Conservation (phyloP, 2,888 invertebrate genomes). For the Meganola albula region DNA sequence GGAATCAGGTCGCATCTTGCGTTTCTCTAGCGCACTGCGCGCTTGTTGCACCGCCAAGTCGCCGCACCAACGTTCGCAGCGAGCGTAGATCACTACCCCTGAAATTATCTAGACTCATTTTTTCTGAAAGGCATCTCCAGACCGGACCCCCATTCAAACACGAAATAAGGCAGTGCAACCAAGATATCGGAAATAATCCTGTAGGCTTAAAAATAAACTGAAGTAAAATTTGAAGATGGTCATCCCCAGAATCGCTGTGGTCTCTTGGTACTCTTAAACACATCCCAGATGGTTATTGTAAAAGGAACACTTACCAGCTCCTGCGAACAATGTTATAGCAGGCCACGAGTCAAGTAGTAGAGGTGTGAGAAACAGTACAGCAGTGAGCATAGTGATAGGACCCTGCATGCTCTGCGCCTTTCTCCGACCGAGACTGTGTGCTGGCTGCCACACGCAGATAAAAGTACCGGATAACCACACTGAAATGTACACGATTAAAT, state of each 20-base stretch:
- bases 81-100: slow-evolving; percentile 72
- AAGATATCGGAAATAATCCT: no score
- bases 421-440: slow-evolving; percentile 56
- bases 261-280: no score
- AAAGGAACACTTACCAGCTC: slow-evolving; percentile 65
- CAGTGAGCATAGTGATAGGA: slow-evolving; percentile 62
- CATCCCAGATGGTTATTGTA: neutral
- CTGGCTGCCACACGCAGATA: slow-evolving; percentile 77
- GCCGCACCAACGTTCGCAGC: slow-evolving; percentile 71
- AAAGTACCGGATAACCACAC: slow-evolving; percentile 70
- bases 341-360: slow-evolving; percentile 79
- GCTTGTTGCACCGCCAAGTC: slow-evolving; percentile 68
- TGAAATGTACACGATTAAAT: slow-evolving; percentile 52
- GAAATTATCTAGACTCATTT: slow-evolving; percentile 16
- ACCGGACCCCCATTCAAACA: no score
- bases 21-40: slow-evolving; percentile 50
- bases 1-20: slow-evolving; percentile 50
- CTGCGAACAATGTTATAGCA: slow-evolving; percentile 77
- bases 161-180: no score
- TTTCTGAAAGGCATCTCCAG: no score
- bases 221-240: no score
- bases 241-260: no score
- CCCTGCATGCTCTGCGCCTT: slow-evolving; percentile 53
- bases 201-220: no score
- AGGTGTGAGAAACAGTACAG: slow-evolving; percentile 74